These are phyloP conservation scores for Silurus glanis DNA, from an alignment of 2,113 vertebrate genomes.

Conservation along the genomic window DNA sequence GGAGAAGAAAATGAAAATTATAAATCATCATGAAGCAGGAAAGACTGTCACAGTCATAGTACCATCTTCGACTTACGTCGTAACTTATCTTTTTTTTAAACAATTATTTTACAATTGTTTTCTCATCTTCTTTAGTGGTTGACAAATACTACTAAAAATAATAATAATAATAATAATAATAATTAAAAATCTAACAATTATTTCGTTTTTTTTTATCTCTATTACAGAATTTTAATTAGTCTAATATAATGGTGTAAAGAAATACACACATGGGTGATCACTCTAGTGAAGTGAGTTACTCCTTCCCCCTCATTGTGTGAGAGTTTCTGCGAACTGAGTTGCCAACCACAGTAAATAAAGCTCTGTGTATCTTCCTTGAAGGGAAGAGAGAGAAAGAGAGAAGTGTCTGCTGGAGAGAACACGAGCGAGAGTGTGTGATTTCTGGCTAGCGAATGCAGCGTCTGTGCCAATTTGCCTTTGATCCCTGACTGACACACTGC, in stretches of 20 bases:
- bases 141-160: not conserved
- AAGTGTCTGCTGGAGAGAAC: not conserved
- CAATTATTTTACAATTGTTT: not conserved
- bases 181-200: not conserved
- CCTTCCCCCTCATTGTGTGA: not conserved
- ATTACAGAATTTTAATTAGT: slow-evolving; percentile 7
- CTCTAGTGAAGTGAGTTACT: slow-evolving; percentile 20
- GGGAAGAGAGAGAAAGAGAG: not conserved
- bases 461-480: slow-evolving; percentile 19
- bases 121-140: not conserved
- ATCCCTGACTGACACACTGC: slow-evolving; percentile 31
- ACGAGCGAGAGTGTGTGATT: not conserved
- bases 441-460: slow-evolving; percentile 4
- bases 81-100: not conserved
- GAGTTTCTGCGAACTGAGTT: not conserved
- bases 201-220: not conserved
- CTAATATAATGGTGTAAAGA: slow-evolving; percentile 1
- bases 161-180: not conserved
- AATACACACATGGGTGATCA: not conserved
- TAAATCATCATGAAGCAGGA: too few relatives aligned
- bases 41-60: too few relatives aligned
- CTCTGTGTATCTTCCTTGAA: not conserved
- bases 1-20: too few relatives aligned
- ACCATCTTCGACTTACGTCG: too few relatives aligned
- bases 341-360: not conserved